Conservation (phyloP, 2,888 invertebrate species). For the Patella pellucida region DNA sequence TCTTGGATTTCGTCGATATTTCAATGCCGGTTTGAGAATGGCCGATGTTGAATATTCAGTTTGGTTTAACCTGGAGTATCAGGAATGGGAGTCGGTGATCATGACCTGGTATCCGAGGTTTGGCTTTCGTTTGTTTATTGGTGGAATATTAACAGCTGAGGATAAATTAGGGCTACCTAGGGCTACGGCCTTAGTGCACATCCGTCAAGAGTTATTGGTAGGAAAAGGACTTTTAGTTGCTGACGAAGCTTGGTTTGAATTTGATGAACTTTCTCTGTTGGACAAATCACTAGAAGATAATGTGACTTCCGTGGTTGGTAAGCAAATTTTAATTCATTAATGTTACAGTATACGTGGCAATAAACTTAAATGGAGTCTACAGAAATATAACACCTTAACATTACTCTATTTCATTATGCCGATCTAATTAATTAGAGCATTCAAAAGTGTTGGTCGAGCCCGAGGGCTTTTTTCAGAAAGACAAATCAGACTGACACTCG, state of each 20-base stretch:
- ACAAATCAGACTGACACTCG: neutral
- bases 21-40: constrained; percentile 28
- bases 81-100: constrained; percentile 29
- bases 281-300: constrained; percentile 29
- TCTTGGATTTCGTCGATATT: constrained; percentile 36
- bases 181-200: constrained; percentile 3
- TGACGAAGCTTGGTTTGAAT: constrained; percentile 19
- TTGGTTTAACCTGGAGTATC: constrained; percentile 33
- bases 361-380: neutral
- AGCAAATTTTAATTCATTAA: neutral
- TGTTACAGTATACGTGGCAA: neutral
- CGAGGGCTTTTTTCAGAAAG: no score
- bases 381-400: neutral
- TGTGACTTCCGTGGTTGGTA: constrained; percentile 6
- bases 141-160: constrained; percentile 29
- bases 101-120: constrained; percentile 29
- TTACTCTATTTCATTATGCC: no score
- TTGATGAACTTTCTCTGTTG: constrained; percentile 29
- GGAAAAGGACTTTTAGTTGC: constrained; percentile 1
- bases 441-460: no score
- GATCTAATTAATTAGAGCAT: no score
- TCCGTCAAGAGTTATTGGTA: neutral
- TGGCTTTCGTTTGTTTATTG: constrained; percentile 32
- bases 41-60: constrained; percentile 26
- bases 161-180: constrained; percentile 15